Percentiles rank a stretch among this genome's conserved stretches.
Conservation (phyloP, 2,888 invertebrate genomes). For the Drosophila mettleri region DNA sequence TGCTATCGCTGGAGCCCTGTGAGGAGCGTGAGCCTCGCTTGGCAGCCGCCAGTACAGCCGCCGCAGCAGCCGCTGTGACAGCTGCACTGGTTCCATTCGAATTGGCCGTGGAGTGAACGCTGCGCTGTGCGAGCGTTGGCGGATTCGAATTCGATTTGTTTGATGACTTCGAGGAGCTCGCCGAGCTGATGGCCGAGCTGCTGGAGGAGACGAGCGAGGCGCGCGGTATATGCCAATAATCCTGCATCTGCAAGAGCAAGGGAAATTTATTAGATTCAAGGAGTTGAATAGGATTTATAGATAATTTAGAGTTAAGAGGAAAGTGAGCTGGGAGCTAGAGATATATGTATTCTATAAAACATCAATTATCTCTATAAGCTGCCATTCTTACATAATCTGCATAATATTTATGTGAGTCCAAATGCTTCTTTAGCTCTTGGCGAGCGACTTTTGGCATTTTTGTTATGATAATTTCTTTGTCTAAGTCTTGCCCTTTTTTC, state of each 20-base stretch:
- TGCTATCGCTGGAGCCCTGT: constrained; percentile 90
- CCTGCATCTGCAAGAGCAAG: constrained; percentile 82
- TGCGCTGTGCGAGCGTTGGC: constrained; percentile 71
- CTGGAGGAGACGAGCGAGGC: constrained; percentile 88
- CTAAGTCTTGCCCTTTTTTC: constrained; percentile 6
- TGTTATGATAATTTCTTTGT: constrained; percentile 5
- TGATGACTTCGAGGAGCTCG: constrained; percentile 77
- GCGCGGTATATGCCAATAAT: constrained; percentile 92
- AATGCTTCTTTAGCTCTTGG: background rate
- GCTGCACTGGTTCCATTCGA: constrained; percentile 65
- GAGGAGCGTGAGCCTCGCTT: constrained; percentile 87
- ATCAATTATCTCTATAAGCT: background rate
- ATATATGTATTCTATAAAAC: background rate
- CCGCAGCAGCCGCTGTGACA: constrained; percentile 73
- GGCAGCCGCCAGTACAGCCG: constrained; percentile 72
- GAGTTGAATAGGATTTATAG: background rate
- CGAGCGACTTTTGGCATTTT: background rate
- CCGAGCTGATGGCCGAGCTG: constrained; percentile 79
- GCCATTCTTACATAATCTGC: constrained; percentile 5
- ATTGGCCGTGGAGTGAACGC: constrained; percentile 29
- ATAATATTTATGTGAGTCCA: background rate
- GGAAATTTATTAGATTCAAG: background rate
- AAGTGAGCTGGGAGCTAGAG: background rate
- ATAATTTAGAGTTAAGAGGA: background rate
- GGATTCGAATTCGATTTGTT: constrained; percentile 81